These are phyloP conservation scores for Phytoseiulus persimilis DNA, from an alignment of 2,888 invertebrate genomes.

Conservation along the genomic window DNA sequence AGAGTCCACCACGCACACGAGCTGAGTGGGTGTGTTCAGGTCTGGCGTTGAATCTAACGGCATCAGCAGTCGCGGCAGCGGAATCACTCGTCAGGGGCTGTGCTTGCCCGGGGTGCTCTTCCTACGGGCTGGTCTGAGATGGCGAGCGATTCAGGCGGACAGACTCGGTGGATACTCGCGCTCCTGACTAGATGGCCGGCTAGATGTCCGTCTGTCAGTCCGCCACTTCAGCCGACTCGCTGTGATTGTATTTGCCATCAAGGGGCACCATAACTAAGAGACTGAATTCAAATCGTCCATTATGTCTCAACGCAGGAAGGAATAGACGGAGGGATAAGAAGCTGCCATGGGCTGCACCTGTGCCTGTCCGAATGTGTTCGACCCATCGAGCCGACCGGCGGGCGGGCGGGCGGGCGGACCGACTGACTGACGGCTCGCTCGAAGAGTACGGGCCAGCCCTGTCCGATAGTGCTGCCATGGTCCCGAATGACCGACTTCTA, in stretches of 20 bases:
- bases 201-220: background rate
- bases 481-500: background rate
- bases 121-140: background rate
- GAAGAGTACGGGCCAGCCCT: background rate
- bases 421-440: background rate
- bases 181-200: background rate
- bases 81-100: background rate
- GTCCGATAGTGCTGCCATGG: background rate
- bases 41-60: constrained; percentile 5
- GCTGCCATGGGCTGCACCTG: background rate
- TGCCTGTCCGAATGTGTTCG: background rate
- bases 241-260: constrained; percentile 5
- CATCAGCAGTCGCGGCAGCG: background rate
- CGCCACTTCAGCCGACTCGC: background rate
- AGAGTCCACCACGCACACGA: background rate
- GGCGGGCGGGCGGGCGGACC: background rate
- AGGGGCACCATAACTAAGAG: background rate
- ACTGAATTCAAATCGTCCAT: background rate
- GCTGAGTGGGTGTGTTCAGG: background rate
- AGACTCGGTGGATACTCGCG: background rate
- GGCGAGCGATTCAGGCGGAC: background rate
- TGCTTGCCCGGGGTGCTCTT: background rate
- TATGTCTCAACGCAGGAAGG: background rate
- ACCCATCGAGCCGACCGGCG: background rate
- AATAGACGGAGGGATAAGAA: background rate